Evolutionary conservation across 2,888 invertebrate species (phyloP), one percentile per base, ranked within the genome.

Genomic region (Meliscaeva auricollis): DNA sequence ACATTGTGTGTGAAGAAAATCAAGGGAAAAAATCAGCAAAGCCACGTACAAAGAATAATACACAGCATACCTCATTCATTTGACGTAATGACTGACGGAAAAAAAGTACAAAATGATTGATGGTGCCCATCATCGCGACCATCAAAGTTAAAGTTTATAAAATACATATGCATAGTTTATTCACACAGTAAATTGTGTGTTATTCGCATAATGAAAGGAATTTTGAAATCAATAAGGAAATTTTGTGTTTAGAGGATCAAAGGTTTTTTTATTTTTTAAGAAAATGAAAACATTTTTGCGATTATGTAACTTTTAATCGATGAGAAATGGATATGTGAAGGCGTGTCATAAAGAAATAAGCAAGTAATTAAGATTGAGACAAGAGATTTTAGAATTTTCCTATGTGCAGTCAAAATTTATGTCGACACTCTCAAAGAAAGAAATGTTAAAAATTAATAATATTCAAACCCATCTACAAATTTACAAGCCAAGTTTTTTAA

Each of bases 71-170:
- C 13, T 17, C 35, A 32, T 11, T 6, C 8, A n/a, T 2, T 74
- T 79, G 79, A 84, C 75, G 66, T 66, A 70, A 84, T 84, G 84
- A 84, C 80, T 84, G 84, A 80, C 84, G 66, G 75, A 76, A 76
- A 75, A 44, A 64, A 66, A 50, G n/a, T n/a, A n/a, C n/a, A n/a
- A 72, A 72, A 73, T 84, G 84, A 84, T 84, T 84, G 80, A 84
- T 84, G 75, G 64, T 41, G 68, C 20, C 52, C 80, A 84, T 84
- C 60, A 62, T 60, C 68, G 44, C 64, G 69, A 72, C 44, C 52
- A 68, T 32, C 26, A 20, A 17, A 54, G 66, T 62, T 38, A 48
- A 66, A 77, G 66, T 52, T 54, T 17, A 22, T 32, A 50, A 8
- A 35, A 26, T 3, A 11, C 38, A n/a, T n/a, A n/a, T n/a, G n/a